These are phyloP conservation scores for Anthoptus insignis DNA, from an alignment of 2,888 invertebrate species.

Conservation along the genomic window DNA sequence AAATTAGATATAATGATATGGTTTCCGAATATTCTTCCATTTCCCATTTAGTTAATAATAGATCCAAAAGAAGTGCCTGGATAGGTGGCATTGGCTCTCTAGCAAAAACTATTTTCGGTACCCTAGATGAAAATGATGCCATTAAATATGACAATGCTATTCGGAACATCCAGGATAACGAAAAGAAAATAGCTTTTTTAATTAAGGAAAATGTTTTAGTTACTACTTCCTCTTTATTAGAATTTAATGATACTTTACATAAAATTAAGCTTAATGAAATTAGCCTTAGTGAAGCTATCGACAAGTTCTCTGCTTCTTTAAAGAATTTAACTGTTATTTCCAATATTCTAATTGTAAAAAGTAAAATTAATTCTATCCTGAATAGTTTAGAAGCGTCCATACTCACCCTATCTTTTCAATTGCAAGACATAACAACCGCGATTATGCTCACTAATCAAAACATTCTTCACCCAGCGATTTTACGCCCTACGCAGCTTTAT, in stretches of 20 bases:
- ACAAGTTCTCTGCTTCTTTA: slow-evolving; percentile 15
- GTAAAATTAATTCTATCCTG: not conserved
- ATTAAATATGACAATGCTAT: slow-evolving; percentile 43
- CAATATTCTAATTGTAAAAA: no score
- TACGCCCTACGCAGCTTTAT: not conserved
- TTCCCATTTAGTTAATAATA: slow-evolving; percentile 7
- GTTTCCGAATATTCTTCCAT: slow-evolving; percentile 17
- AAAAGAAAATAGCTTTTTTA: slow-evolving; percentile 42
- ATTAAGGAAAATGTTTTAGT: slow-evolving; percentile 49
- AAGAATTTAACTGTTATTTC: slow-evolving; percentile 14
- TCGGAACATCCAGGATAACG: slow-evolving; percentile 27
- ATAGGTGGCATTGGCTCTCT: slow-evolving; percentile 43
- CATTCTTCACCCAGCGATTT: not conserved
- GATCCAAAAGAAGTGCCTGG: slow-evolving; percentile 43
- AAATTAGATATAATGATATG: no score
- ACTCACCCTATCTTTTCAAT: not conserved
- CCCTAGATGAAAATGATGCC: slow-evolving; percentile 47
- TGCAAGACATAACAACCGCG: not conserved
- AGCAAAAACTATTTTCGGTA: slow-evolving; percentile 47
- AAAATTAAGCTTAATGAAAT: slow-evolving; percentile 36
- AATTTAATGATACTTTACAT: slow-evolving; percentile 39
- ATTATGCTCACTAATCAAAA: not conserved
- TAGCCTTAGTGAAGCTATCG: slow-evolving; percentile 32
- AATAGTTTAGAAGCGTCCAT: not conserved
- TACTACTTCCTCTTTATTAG: slow-evolving; percentile 35